Conservation (phyloP, 2,888 invertebrate species). For the Acrobasis suavella region DNA sequence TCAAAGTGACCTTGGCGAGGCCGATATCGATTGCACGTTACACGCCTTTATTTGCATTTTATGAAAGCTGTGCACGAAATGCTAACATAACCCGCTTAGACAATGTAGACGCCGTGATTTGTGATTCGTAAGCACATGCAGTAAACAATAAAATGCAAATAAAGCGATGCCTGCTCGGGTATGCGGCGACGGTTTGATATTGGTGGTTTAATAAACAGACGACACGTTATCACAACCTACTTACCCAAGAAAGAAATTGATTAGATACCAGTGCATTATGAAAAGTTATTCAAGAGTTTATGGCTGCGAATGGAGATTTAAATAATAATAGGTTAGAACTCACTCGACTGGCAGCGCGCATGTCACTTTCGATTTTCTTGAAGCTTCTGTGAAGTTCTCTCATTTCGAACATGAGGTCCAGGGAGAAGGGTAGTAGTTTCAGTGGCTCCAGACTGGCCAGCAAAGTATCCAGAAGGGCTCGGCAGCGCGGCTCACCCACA, state of each 20-base stretch:
- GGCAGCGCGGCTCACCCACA: conserved; percentile 79
- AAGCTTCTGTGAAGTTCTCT: conserved; percentile 89
- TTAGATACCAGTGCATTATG: conserved; percentile 16
- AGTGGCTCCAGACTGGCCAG: conserved; percentile 90
- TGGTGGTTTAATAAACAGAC: conserved; percentile 52
- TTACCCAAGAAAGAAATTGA: conserved; percentile 28
- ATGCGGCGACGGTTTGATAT: conserved; percentile 58
- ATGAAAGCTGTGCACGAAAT: conserved; percentile 78
- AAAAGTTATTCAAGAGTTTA: conserved; percentile 15
- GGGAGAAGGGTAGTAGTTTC: conserved; percentile 89
- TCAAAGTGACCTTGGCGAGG: conserved; percentile 50
- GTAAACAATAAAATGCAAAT: conserved; percentile 81
- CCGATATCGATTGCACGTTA: conserved; percentile 51
- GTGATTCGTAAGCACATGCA: conserved; percentile 77
- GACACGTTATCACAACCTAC: conserved; percentile 46
- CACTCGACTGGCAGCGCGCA: conserved; percentile 78
- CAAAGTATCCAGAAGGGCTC: conserved; percentile 87
- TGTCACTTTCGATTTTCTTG: conserved; percentile 84
- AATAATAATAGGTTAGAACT: conserved; percentile 35
- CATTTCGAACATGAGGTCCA: conserved; percentile 91
- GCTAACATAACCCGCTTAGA: conserved; percentile 53
- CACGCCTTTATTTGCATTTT: conserved; percentile 78
- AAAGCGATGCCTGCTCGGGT: conserved; percentile 68
- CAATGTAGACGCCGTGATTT: conserved; percentile 54
- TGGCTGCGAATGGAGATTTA: conserved; percentile 26